Conservation (phyloP, 2,113 vertebrate species). For the Nycticryphes semicollaris region DNA sequence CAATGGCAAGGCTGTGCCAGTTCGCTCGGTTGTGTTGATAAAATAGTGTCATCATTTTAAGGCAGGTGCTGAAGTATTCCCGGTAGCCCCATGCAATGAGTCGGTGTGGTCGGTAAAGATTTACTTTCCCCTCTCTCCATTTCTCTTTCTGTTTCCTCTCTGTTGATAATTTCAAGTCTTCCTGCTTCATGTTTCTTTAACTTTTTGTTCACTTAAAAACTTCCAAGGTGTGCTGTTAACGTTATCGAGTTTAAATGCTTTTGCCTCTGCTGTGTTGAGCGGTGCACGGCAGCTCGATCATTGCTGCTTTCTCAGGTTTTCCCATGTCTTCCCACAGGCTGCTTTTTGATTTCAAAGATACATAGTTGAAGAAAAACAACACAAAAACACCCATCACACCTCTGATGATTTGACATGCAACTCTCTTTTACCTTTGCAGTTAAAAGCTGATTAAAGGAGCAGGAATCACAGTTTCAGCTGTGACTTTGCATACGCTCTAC, state of each 20-base stretch:
- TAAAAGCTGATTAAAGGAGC: neutral
- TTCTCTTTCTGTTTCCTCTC: neutral
- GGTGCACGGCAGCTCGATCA: fast-evolving
- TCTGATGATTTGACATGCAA: fast-evolving
- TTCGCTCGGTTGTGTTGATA: neutral
- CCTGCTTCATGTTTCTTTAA: neutral
- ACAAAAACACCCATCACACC: neutral
- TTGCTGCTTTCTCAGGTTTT: neutral
- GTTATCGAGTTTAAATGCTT: neutral
- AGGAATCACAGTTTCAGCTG: neutral
- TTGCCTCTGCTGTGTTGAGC: neutral
- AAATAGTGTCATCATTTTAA: neutral
- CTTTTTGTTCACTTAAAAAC: neutral
- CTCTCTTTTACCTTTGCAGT: neutral
- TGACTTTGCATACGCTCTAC: fast-evolving
- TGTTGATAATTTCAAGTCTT: neutral
- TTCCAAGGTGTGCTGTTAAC: neutral
- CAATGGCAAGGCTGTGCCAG: neutral
- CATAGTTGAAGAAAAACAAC: neutral
- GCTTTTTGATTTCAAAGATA: neutral
- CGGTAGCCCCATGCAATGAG: neutral
- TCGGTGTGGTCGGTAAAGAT: fast-evolving
- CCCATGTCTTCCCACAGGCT: neutral
- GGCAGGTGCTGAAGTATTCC: neutral
- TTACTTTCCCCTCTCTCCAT: neutral